Percentiles rank a stretch among this genome's conserved stretches.
Evolutionary conservation across 1,140 invertebrate genomes (phyloP).

Genomic region (Tribolium castaneum): DNA sequence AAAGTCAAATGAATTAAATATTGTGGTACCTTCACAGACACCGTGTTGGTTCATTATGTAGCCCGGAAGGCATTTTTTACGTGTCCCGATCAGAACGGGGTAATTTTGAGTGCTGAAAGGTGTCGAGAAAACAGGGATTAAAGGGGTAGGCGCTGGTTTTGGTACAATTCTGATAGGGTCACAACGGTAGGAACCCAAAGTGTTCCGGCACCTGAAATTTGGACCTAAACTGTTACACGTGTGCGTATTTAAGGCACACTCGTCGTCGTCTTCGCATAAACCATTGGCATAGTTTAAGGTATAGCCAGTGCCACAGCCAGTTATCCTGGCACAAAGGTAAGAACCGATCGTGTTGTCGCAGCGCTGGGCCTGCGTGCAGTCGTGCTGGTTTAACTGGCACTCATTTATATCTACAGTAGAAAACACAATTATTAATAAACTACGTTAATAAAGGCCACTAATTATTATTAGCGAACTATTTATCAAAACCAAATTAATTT

Average conservation of each 20-base stretch:
- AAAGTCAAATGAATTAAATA: not conserved
- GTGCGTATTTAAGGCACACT: constrained; percentile 85
- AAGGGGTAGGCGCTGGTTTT: constrained; percentile 37
- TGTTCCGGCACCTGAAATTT: constrained; percentile 88
- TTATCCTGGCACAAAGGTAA: constrained; percentile 83
- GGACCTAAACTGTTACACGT: constrained; percentile 76
- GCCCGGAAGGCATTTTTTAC: constrained; percentile 66
- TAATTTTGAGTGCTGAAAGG: constrained; percentile 38
- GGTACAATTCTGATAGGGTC: constrained; percentile 64
- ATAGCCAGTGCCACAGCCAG: constrained; percentile 96
- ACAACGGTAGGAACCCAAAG: constrained; percentile 82
- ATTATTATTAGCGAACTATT: too few relatives aligned
- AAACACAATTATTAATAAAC: too few relatives aligned
- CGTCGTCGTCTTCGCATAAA: constrained; percentile 94
- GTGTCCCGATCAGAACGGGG: constrained; percentile 50
- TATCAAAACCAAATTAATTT: too few relatives aligned
- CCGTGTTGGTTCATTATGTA: constrained; percentile 66
- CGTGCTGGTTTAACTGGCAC: constrained; percentile 69
- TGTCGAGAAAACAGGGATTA: not conserved
- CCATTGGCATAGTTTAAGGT: constrained; percentile 89
- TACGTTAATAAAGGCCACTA: too few relatives aligned
- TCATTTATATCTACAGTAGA: constrained; percentile 70
- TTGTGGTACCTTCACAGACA: constrained; percentile 67
- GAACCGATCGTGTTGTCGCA: constrained; percentile 93
- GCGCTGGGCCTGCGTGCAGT: constrained; percentile 75